Base-by-base conservation (phyloP, 1,140 invertebrate species). In the Ceratosolen fusciceps region DNA sequence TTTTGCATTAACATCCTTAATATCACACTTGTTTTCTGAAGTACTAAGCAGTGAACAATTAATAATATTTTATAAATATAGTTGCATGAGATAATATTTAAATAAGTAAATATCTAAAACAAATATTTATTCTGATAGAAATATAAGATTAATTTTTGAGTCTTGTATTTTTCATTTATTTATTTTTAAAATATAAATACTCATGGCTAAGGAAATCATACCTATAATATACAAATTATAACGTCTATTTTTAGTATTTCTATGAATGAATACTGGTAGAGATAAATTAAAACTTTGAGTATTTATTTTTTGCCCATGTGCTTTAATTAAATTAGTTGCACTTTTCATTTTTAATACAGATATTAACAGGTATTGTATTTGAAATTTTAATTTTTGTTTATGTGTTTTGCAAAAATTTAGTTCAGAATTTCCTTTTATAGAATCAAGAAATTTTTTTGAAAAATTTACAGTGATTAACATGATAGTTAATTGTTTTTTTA, bases 381-480 rank as follows among this genome's bases (percentile, higher is more conserved):
- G n/a, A n/a, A n/a, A n/a, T n/a, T n/a, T n/a, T n/a, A n/a, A n/a
- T n/a, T 67, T 52, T 26, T 26, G 29, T 77, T 65, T 80, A 72
- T 84, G 74, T 34, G 29, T 21, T 7, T 80, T 31, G 29, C 56
- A 70, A 16, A 84, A 37, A 52, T 52, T 9, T 10, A 70, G 49
- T 71, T 83, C 68, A 67, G 74, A 26, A 34, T 58, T 68, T 52
- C 74, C 70, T 49, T 72, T 14, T 52, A 74, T 49, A 60, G 79
- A 77, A 14, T 73, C 14, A 14, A 87, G 47, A 80, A 70, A 81
- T 47, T 83, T 85, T 76, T 76, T 86, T 29, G 87, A 81, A 52
- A 83, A 87, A 14, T 78, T 49, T 39, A 87, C 83, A 82, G 83
- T 85, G 24, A 86, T 83, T 70, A 79, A 80, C 54, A 88, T 88